These are phyloP conservation scores for Toxonevra muliebris DNA, from an alignment of 2,888 invertebrate species.

Conservation along the genomic window DNA sequence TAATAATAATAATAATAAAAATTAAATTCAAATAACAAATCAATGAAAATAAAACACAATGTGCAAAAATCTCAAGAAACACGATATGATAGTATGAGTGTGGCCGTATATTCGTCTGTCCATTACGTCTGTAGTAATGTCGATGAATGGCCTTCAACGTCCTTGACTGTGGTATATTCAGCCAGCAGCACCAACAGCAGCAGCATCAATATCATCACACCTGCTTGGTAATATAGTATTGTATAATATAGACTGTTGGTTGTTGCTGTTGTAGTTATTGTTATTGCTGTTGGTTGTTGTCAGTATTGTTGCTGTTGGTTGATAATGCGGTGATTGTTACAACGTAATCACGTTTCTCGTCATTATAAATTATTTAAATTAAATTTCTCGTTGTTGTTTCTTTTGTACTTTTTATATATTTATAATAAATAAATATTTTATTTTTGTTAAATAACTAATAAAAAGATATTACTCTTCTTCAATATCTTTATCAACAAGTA, in stretches of 20 bases:
- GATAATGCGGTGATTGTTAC: conserved; percentile 27
- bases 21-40: not conserved
- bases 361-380: conserved; percentile 33
- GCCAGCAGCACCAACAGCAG: not conserved
- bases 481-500: not conserved
- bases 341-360: conserved; percentile 30
- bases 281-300: conserved; percentile 3
- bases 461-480: conserved; percentile 14
- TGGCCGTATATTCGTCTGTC: too few species aligned
- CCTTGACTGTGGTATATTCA: conserved; percentile 38
- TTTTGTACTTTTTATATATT: not conserved
- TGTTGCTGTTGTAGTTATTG: conserved; percentile 4
- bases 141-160: conserved; percentile 46
- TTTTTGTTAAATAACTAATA: conserved; percentile 5
- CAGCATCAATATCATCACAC: not conserved
- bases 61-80: not conserved
- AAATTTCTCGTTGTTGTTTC: not conserved
- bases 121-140: conserved; percentile 25
- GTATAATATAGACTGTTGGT: not conserved
- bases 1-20: not conserved
- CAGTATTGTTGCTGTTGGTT: conserved; percentile 3
- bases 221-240: conserved; percentile 6
- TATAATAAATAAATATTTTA: not conserved
- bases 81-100: not conserved
- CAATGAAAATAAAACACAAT: not conserved